Percentiles rank a stretch among this genome's conserved stretches.
Evolutionary conservation across 2,797 vertebrate species (phyloP).

Genomic region (Merluccius polli): DNA sequence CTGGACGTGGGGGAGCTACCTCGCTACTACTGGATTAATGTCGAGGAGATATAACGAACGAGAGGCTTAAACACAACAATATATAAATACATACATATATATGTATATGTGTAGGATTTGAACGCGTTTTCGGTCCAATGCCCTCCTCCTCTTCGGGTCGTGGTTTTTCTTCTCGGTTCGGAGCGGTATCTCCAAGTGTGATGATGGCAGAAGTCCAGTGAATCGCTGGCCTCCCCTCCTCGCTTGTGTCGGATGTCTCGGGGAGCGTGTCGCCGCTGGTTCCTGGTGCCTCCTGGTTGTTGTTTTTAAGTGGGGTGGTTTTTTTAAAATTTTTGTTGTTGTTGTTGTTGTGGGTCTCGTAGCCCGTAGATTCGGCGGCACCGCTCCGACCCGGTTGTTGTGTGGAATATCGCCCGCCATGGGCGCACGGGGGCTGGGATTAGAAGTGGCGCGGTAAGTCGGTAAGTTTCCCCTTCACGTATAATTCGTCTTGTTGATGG

Average conservation of each 20-base stretch:
- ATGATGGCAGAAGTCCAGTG: constrained; percentile 76
- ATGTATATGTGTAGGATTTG: constrained; percentile 37
- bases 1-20: constrained; percentile 54
- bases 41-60: constrained; percentile 39
- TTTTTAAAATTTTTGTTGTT: constrained; percentile 31
- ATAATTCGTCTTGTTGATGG: constrained; percentile 48
- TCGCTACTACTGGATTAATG: constrained; percentile 62
- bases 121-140: constrained; percentile 55
- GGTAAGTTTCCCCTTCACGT: constrained; percentile 60
- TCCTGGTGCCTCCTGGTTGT: constrained; percentile 43
- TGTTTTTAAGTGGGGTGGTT: too few species aligned
- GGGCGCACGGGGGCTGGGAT: constrained; percentile 63
- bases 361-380: constrained; percentile 27
- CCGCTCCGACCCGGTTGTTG: constrained; percentile 30
- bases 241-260: constrained; percentile 71
- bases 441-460: constrained; percentile 70
- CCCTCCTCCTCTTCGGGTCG: constrained; percentile 54
- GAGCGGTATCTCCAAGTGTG: constrained; percentile 71
- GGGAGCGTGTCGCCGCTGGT: constrained; percentile 61
- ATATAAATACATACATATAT: too few species aligned
- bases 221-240: constrained; percentile 75
- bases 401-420: constrained; percentile 68
- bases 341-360: too few species aligned
- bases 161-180: constrained; percentile 61
- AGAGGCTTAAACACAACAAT: constrained; percentile 35